Percentiles rank a stretch among this genome's conserved stretches.
Conservation (phyloP, 2,113 vertebrate genomes). For the Perca fluviatilis region DNA sequence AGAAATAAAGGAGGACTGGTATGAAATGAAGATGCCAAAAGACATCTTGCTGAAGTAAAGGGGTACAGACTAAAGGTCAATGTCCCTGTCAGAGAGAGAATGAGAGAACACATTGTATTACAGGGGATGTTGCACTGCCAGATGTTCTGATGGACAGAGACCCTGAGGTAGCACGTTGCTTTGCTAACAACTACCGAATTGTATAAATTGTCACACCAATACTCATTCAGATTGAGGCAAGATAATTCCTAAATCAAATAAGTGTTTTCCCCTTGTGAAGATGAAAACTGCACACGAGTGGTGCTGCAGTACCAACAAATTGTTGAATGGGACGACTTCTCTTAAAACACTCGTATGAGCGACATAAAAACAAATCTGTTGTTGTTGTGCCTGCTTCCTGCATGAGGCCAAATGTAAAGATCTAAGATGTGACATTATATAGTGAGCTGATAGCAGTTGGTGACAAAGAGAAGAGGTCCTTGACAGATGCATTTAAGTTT, state of each 20-base stretch:
- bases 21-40: background rate
- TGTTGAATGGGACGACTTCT: too few species aligned
- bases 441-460: background rate
- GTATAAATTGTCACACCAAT: background rate
- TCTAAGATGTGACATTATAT: background rate
- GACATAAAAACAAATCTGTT: background rate
- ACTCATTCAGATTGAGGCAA: background rate
- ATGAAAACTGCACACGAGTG: background rate
- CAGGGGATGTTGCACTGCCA: background rate
- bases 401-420: background rate
- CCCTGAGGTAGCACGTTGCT: background rate
- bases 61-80: background rate
- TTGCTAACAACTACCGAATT: background rate
- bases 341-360: background rate
- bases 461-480: background rate
- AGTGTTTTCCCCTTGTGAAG: too few species aligned
- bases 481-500: background rate
- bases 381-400: background rate
- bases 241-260: background rate
- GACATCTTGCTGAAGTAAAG: background rate
- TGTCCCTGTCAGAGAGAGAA: background rate
- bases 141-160: background rate
- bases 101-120: background rate
- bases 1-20: background rate
- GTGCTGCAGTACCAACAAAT: background rate